Conservation (phyloP, 2,888 invertebrate species). For the Troglohyphantes excavatus region DNA sequence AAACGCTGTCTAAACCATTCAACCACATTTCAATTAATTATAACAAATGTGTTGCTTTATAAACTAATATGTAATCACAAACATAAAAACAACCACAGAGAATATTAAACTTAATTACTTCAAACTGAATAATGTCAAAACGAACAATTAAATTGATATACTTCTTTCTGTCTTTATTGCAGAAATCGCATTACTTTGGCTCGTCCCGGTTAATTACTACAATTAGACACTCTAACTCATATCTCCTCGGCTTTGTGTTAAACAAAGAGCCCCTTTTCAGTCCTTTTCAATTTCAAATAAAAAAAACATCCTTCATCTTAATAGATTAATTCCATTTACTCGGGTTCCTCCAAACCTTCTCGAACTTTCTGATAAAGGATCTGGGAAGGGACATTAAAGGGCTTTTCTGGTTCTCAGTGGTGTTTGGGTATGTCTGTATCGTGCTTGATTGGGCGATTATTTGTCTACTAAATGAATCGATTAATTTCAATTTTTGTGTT, state of each 20-base stretch:
- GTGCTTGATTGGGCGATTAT: background rate
- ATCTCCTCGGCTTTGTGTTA: background rate
- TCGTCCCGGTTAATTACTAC: conserved; percentile 9
- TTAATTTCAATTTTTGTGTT: background rate
- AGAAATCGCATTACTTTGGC: conserved; percentile 39
- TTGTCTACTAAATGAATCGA: background rate
- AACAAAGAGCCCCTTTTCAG: background rate
- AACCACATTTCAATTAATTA: no score
- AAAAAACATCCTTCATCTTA: background rate
- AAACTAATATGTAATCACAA: no score
- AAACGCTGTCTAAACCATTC: no score
- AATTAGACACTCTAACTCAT: conserved; percentile 13
- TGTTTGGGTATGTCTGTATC: background rate
- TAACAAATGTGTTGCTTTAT: no score
- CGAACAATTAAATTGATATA: conserved; percentile 31
- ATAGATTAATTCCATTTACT: background rate
- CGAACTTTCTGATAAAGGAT: background rate
- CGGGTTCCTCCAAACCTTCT: background rate
- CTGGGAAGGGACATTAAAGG: background rate
- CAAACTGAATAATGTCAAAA: conserved; percentile 10
- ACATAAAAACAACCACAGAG: no score
- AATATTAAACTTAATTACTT: background rate
- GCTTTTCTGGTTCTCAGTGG: background rate
- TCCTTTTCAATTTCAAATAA: background rate
- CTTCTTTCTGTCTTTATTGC: background rate